These are phyloP conservation scores for Abscondita cerata DNA, from an alignment of 2,888 invertebrate genomes.

Conservation along the genomic window DNA sequence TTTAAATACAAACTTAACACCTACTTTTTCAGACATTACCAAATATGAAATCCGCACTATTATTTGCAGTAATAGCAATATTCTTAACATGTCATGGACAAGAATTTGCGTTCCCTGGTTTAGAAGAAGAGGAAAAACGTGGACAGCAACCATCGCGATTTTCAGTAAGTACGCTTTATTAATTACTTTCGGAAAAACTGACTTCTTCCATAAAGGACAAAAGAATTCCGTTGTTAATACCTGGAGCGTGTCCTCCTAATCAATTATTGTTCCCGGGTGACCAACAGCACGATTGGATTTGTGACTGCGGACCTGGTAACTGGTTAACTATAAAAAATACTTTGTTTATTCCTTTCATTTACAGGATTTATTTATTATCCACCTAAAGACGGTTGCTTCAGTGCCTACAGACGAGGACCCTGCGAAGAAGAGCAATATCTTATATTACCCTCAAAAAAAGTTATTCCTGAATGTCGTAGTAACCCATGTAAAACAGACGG, in stretches of 20 bases:
- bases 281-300: conserved; percentile 69
- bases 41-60: too few species aligned
- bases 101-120: conserved; percentile 19
- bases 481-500: conserved; percentile 69
- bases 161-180: conserved; percentile 10
- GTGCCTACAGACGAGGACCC: conserved; percentile 70
- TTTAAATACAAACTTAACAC: too few species aligned
- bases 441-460: conserved; percentile 60
- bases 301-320: conserved; percentile 67
- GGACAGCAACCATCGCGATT: conserved; percentile 19
- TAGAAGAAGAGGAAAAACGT: conserved; percentile 8
- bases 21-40: too few species aligned
- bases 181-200: background rate
- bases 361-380: conserved; percentile 69
- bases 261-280: conserved; percentile 74
- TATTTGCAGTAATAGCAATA: background rate
- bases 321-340: background rate
- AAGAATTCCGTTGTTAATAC: conserved; percentile 64
- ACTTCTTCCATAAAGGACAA: conserved; percentile 10
- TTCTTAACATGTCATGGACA: conserved; percentile 9
- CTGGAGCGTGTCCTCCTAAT: conserved; percentile 66
- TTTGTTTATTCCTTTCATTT: conserved; percentile 36
- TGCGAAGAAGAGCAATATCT: conserved; percentile 65
- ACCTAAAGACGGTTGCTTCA: conserved; percentile 66
- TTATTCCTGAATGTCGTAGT: conserved; percentile 65